Conservation (phyloP, 2,888 invertebrate species). For the Cylindroiulus punctatus region DNA sequence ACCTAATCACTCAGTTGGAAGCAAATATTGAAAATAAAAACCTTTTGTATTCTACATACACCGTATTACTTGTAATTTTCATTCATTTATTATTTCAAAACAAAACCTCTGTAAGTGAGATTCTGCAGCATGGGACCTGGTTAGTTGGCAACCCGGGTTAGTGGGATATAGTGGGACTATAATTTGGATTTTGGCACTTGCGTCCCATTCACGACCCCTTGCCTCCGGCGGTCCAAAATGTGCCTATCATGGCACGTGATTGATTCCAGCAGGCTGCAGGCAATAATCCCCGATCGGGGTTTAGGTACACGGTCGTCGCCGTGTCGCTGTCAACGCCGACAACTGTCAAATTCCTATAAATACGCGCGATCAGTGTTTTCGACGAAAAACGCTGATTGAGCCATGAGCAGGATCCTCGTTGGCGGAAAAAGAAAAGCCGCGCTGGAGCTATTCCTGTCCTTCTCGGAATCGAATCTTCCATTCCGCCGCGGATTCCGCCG, state of each 20-base stretch:
- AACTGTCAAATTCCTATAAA: slow-evolving; percentile 32
- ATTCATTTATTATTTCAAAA: no score
- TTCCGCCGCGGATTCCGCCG: background rate
- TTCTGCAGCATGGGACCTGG: no score
- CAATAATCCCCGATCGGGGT: background rate
- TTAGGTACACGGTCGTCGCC: background rate
- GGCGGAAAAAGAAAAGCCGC: background rate
- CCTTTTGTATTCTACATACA: no score
- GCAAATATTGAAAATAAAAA: no score
- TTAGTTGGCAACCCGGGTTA: no score
- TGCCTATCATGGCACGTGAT: background rate
- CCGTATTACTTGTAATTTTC: no score
- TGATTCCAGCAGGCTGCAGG: background rate
- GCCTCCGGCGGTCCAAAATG: background rate
- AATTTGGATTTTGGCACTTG: no score
- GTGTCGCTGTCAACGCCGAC: background rate
- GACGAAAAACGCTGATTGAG: background rate
- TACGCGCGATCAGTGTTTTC: slow-evolving; percentile 26
- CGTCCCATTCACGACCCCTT: background rate
- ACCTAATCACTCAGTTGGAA: no score
- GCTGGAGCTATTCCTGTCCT: background rate
- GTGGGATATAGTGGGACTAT: no score
- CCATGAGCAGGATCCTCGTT: background rate
- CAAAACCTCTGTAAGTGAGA: no score
- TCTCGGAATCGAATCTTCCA: slow-evolving; percentile 26